phyloP scores from a whole-genome alignment of 2,113 vertebrate genomes.

The Lepus timidus region DNA sequence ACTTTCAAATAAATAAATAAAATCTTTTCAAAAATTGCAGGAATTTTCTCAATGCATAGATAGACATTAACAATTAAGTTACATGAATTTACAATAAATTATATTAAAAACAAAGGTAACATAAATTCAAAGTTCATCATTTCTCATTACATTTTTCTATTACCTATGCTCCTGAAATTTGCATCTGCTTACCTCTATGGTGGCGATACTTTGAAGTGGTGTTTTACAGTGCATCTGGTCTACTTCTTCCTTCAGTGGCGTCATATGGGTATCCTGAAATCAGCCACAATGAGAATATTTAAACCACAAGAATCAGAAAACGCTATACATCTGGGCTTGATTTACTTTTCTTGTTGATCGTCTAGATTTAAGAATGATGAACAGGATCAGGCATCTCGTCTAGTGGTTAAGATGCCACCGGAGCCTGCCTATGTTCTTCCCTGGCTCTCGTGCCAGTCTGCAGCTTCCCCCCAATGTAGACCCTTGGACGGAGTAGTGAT shows the following conservation, averaged over 20 bases:
- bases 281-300: background rate
- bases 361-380: constrained; percentile 7
- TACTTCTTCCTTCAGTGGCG: background rate
- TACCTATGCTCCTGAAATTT: background rate
- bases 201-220: background rate
- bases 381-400: no score
- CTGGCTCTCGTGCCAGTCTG: no score
- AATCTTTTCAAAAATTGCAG: background rate
- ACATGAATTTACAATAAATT: background rate
- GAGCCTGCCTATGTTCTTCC: no score
- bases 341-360: background rate
- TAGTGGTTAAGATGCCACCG: no score
- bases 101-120: constrained; percentile 1
- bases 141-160: background rate
- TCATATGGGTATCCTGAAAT: background rate
- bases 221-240: background rate
- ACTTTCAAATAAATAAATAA: no score
- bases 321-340: background rate
- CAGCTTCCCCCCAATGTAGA: no score
- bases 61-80: background rate
- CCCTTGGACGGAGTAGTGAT: no score
- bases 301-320: background rate
- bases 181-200: background rate
- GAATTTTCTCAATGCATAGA: background rate
- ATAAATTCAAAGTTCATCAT: background rate